These are phyloP conservation scores for Cantharis rufa DNA, from an alignment of 2,888 invertebrate genomes.

Conservation along the genomic window DNA sequence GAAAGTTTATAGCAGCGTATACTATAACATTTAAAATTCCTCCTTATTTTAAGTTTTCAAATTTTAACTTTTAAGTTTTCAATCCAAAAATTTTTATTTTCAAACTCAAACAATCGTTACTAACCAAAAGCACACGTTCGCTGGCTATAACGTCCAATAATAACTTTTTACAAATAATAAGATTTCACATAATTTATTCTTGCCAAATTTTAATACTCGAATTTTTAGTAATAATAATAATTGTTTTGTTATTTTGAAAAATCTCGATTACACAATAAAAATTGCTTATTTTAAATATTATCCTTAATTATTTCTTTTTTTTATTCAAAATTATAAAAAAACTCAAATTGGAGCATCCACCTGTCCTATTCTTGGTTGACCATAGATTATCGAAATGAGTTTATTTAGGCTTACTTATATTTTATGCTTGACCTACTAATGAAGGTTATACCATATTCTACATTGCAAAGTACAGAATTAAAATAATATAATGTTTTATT, in stretches of 20 bases:
- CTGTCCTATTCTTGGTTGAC: too few species aligned
- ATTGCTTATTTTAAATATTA: not conserved
- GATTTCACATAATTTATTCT: conserved; percentile 15
- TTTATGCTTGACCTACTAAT: too few species aligned
- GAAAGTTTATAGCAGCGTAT: not conserved
- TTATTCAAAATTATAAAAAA: not conserved
- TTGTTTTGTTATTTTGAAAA: not conserved
- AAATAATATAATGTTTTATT: too few species aligned
- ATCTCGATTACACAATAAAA: not conserved
- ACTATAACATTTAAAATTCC: not conserved
- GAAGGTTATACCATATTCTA: too few species aligned
- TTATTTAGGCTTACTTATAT: too few species aligned
- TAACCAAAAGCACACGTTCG: not conserved
- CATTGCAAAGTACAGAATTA: too few species aligned
- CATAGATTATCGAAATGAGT: too few species aligned
- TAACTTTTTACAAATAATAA: conserved; percentile 15
- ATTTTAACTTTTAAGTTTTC: not conserved
- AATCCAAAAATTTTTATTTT: not conserved
- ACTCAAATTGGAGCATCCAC: too few species aligned
- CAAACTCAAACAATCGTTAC: not conserved
- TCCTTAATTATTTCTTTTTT: not conserved
- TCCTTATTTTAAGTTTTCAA: not conserved
- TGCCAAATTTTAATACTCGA: conserved; percentile 14
- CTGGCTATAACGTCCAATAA: conserved; percentile 8
- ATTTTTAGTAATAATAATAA: not conserved